Evolutionary conservation across 2,888 invertebrate genomes (phyloP).

Genomic region (Drosophila vallismaia): DNA sequence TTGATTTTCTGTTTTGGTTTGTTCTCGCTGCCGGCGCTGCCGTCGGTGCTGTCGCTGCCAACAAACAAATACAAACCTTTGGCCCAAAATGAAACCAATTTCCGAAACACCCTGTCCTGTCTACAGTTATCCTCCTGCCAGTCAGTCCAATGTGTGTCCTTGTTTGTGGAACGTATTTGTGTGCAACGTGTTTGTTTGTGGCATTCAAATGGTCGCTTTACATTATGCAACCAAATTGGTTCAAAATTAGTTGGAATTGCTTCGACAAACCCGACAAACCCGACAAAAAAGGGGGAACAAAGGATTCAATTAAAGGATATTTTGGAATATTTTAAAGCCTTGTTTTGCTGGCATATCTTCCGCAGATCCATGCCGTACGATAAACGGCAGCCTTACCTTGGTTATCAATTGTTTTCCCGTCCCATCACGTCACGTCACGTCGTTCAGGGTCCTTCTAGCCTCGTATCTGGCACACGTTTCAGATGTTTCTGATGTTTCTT

Average conservation of each 20-base stretch:
- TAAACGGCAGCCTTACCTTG: background rate
- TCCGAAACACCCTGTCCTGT: slow-evolving; percentile 26
- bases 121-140: background rate
- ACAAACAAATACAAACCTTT: slow-evolving; percentile 40
- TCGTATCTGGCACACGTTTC: slow-evolving; percentile 27
- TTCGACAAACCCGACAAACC: slow-evolving; percentile 46
- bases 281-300: background rate
- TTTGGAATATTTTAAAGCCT: background rate
- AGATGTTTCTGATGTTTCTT: background rate
- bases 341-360: background rate
- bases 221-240: slow-evolving; percentile 68
- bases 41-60: too few relatives aligned
- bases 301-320: background rate
- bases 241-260: slow-evolving; percentile 69
- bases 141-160: background rate
- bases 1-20: slow-evolving; percentile 13
- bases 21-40: slow-evolving; percentile 9
- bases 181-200: slow-evolving; percentile 17
- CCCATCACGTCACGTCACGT: too few relatives aligned
- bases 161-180: background rate
- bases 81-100: slow-evolving; percentile 45
- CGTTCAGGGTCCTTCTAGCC: slow-evolving; percentile 60
- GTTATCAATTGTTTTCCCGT: slow-evolving; percentile 23
- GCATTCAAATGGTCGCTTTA: slow-evolving; percentile 45
- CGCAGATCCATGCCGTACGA: too few relatives aligned